A percentile compares a stretch with the other conserved stretches of the same genome.
Conservation (phyloP, 2,797 vertebrate genomes). For the Ispidina picta region DNA sequence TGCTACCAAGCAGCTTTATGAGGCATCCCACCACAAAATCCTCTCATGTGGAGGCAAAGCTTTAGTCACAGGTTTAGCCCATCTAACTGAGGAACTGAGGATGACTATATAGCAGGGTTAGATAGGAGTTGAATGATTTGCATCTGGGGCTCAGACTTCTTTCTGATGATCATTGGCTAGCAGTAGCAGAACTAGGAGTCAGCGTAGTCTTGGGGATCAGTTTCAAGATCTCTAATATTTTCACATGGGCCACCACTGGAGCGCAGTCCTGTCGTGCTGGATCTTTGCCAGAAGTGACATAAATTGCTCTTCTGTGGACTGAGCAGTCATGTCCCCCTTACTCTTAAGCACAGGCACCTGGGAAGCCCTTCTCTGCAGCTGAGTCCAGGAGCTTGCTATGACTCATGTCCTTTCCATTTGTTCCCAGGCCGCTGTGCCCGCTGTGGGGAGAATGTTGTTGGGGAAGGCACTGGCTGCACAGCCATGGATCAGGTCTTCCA, state of each 20-base stretch:
- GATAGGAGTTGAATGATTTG: background rate
- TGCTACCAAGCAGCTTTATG: background rate
- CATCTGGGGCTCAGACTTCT: background rate
- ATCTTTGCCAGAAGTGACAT: background rate
- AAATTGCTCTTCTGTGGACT: background rate
- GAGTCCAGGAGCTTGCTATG: background rate
- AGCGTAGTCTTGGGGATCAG: background rate
- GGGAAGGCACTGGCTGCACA: constrained; percentile 95
- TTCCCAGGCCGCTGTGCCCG: constrained; percentile 91
- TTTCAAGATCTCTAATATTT: background rate
- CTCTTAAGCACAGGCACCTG: fast-evolving
- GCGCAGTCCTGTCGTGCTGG: fast-evolving
- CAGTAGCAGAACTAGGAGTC: background rate
- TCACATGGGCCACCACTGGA: background rate
- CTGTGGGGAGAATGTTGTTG: constrained; percentile 96
- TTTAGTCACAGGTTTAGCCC: constrained; percentile 29
- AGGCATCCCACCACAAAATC: background rate
- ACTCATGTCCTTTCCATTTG: background rate
- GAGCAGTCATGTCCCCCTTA: background rate
- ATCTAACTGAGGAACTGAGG: background rate
- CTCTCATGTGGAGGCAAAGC: background rate
- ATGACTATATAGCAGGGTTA: background rate
- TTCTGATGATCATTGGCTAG: fast-evolving
- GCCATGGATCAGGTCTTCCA: constrained; percentile 99
- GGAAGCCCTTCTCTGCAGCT: background rate